phyloP scores from a whole-genome alignment of 2,797 vertebrate genomes.

The Falco berigora region DNA sequence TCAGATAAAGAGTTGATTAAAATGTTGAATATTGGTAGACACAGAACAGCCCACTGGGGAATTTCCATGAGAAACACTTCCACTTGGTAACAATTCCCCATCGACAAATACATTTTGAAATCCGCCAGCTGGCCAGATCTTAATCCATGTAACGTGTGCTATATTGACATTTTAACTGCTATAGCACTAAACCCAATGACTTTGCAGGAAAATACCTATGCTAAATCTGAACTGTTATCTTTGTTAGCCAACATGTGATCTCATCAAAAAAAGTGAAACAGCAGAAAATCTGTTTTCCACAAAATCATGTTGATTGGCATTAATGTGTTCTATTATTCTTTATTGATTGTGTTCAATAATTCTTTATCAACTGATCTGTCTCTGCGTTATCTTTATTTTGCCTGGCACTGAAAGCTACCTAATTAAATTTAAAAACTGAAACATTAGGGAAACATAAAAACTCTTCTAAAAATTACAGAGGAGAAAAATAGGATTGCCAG shows the following conservation, averaged over 20 bases:
- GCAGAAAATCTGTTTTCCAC: neutral
- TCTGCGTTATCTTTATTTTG: neutral
- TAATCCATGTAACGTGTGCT: neutral
- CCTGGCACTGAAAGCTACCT: neutral
- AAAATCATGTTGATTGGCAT: neutral
- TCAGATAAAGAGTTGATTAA: neutral
- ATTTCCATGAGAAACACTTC: neutral
- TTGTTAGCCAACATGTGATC: neutral
- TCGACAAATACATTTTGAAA: neutral
- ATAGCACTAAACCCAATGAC: neutral
- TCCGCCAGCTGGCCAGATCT: neutral
- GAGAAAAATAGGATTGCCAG: neutral
- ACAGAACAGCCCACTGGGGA: neutral
- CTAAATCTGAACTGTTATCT: neutral
- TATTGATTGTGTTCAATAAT: neutral
- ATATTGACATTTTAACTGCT: neutral
- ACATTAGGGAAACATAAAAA: neutral
- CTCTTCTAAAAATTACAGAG: neutral
- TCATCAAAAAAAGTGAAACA: neutral
- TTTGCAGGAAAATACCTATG: neutral
- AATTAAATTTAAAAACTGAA: neutral
- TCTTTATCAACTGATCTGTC: neutral
- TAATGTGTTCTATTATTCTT: neutral
- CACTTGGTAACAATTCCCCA: constrained; percentile 1
- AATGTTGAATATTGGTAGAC: neutral